Evolutionary conservation across 2,113 vertebrate species (phyloP), one percentile per base, ranked within the genome.

Genomic region (Lepus europaeus): DNA sequence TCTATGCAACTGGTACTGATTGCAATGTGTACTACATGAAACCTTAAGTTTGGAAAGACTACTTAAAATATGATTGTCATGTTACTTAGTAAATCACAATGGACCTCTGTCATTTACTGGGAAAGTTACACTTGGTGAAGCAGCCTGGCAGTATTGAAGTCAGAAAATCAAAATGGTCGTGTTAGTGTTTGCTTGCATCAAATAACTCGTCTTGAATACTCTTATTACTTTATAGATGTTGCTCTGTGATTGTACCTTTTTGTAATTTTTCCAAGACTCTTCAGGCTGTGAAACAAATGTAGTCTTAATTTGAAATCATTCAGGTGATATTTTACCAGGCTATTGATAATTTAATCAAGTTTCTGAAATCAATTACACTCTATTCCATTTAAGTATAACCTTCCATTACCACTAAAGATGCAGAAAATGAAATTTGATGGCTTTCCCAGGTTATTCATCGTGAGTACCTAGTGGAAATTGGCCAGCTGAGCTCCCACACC

Each of bases 361-460:
- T 97, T 98, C 94, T 93, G 87, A 98, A 97, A 95, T 97, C 94
- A 96, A 96, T 97, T 97, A 94, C 92, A 80, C 66, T 97, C 73
- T 95, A 80, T 73, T 96, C 56, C 85, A 13, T 82, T 78, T 97
- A 97, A 95, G 88, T 89, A 85, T 85, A 96, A 97, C 83, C 56
- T 93, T 49, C 83, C 39, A 36, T 86, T 95, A 94, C 11, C 29
- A 93, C 91, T 93, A 94, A 96, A 98, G 64, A 66, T 89, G 49
- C 51, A 97, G 92, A 91, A 91, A 96, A 95, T 96, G 93, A 97
- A 98, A 97, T 96, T 89, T 92, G 78, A 89, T 95, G 88, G 68
- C 88, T 95, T 89, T 76, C 31, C 59, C 10, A 70, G 94, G 94
- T 83, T 88, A 73, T 87, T 80, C 90, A 70, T 89, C 56, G 74